Evolutionary conservation across 2,113 vertebrate species (phyloP).

Genomic region (Chroicocephalus ridibundus): DNA sequence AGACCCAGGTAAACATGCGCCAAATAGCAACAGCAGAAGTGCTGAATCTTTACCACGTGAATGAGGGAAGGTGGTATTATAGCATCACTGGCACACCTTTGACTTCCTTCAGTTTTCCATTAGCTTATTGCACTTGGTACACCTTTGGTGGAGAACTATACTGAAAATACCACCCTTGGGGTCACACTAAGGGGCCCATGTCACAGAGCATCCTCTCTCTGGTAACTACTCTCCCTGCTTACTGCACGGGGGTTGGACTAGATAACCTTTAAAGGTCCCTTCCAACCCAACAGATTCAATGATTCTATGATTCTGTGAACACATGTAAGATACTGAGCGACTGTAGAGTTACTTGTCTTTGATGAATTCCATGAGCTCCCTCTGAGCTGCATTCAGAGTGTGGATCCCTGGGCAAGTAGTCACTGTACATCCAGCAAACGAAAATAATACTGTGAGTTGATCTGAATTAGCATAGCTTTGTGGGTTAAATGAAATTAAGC

Average conservation of each 20-base stretch:
- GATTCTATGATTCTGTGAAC: not conserved
- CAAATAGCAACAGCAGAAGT: not conserved
- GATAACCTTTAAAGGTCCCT: too few species aligned
- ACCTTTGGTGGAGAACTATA: not conserved
- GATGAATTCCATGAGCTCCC: not conserved
- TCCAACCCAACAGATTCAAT: too few species aligned
- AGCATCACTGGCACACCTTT: not conserved
- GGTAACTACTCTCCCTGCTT: not conserved
- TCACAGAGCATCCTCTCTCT: not conserved
- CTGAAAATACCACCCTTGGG: not conserved
- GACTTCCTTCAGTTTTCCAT: not conserved
- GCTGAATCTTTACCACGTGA: not conserved
- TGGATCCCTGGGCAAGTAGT: not conserved
- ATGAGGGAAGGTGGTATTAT: not conserved
- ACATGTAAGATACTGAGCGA: not conserved
- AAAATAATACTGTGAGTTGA: not conserved
- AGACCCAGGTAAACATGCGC: not conserved
- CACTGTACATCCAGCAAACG: not conserved
- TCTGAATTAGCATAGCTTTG: not conserved
- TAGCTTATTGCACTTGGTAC: not conserved
- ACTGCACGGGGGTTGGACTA: too few species aligned
- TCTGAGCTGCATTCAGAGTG: not conserved
- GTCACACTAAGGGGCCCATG: not conserved
- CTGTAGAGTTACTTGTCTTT: not conserved
- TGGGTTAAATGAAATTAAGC: not conserved